These are phyloP conservation scores for Lepidurus apus DNA, from an alignment of 1,140 invertebrate species.

Conservation along the genomic window DNA sequence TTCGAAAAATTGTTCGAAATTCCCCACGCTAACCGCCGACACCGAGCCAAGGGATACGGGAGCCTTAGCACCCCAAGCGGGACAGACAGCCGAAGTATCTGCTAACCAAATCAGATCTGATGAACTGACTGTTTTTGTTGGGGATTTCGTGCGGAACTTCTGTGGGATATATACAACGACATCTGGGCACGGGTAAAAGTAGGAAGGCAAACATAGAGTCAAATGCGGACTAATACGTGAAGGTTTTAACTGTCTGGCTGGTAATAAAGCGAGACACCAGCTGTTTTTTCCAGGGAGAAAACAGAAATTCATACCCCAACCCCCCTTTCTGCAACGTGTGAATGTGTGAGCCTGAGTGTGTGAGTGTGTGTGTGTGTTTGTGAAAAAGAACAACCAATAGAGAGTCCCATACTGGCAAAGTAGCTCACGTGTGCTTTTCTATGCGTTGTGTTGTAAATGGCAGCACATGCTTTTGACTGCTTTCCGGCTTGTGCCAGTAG, in stretches of 20 bases:
- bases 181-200: no score
- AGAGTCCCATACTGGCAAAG: background rate
- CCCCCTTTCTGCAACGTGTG: background rate
- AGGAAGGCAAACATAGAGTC: no score
- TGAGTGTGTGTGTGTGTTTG: background rate
- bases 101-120: background rate
- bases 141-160: no score
- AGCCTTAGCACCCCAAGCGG: background rate
- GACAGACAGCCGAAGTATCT: background rate
- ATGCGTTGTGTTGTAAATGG: background rate
- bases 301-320: background rate
- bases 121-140: background rate
- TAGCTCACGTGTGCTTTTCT: background rate
- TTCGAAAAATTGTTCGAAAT: no score
- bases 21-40: no score
- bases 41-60: no score
- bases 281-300: background rate
- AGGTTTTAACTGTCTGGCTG: background rate
- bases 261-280: background rate
- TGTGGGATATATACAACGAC: no score
- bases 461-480: constrained; percentile 18
- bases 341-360: background rate
- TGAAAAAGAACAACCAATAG: background rate
- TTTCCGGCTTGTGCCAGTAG: constrained; percentile 1
- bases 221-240: no score